Conservation (phyloP, 2,113 vertebrate genomes). For the Hyaena hyaena region DNA sequence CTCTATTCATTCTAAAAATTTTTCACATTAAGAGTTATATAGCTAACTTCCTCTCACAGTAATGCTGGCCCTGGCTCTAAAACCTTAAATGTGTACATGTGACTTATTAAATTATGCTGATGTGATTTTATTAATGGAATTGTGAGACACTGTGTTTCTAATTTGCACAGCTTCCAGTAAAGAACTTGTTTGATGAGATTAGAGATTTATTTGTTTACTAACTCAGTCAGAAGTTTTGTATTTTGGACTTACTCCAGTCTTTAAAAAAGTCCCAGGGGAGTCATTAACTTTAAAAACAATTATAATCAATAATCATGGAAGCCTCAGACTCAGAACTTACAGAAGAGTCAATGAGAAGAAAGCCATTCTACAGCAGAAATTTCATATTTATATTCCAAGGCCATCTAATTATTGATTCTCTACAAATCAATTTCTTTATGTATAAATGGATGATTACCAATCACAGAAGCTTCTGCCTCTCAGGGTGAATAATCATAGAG, state of each 20-base stretch:
- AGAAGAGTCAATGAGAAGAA: slow-evolving; percentile 61
- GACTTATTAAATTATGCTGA: slow-evolving; percentile 79
- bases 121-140: slow-evolving; percentile 85
- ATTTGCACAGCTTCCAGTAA: slow-evolving; percentile 81
- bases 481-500: slow-evolving; percentile 48
- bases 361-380: slow-evolving; percentile 40
- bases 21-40: slow-evolving; percentile 41
- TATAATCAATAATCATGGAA: slow-evolving; percentile 83
- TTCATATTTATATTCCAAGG: slow-evolving; percentile 59
- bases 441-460: slow-evolving; percentile 66
- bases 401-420: slow-evolving; percentile 61
- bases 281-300: slow-evolving; percentile 86
- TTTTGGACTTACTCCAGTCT: slow-evolving; percentile 84
- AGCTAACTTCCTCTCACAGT: slow-evolving; percentile 31
- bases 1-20: slow-evolving; percentile 5
- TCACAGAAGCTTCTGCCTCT: slow-evolving; percentile 44
- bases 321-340: slow-evolving; percentile 53
- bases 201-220: slow-evolving; percentile 88
- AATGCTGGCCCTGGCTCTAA: slow-evolving; percentile 64
- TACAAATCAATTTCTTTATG: slow-evolving; percentile 61
- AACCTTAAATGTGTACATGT: slow-evolving; percentile 74
- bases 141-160: slow-evolving; percentile 79
- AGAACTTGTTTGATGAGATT: slow-evolving; percentile 86
- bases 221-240: slow-evolving; percentile 82
- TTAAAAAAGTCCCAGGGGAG: slow-evolving; percentile 84